Evolutionary conservation across 2,888 invertebrate genomes (phyloP), one percentile per base, ranked within the genome.

Genomic region (Hypercompe scribonia): DNA sequence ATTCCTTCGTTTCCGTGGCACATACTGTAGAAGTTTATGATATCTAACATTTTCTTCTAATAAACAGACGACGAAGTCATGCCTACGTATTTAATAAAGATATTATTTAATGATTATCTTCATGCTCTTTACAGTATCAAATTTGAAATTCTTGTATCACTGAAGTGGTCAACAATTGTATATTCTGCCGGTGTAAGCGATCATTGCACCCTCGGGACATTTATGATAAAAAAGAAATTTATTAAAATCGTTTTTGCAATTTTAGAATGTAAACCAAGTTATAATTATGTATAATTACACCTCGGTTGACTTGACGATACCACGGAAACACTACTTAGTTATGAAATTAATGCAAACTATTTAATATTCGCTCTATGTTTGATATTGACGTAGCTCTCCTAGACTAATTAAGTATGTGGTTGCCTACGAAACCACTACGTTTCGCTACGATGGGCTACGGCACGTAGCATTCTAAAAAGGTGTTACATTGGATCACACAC

Each of bases 361-460:
- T 46, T 74, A 73, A 82, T 81, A 80, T 82, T 73, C 71, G 72
- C 71, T 39, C 58, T 33, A 46, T 7, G 65, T 28, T 46, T 65
- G 78, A 81, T 82, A 74, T 77, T 82, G 71, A 64, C 64, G 54
- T 68, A 63, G 54, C 68, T 65, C 50, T 66, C 68, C 70, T 65
- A 68, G 34, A 63, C 74, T 68, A 78, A 81, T 82, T 76, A 80
- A 70, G 65, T 73, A 68, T 66, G 69, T 70, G 68, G 68, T 28
- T 33, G 64, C 34, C 65, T 71, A 65, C 65, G 71, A 39, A 15
- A 7, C 4, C 1, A 58, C 65, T 65, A 65, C 70, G 28, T 21
- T 18, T 4, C 3, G n/a, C 64, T 54, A 39, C 75, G 64, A 54
- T 11, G 11, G 10, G n/a, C 58, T 58, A 58, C 21, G 21, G 18